A percentile compares a stretch with the other conserved stretches of the same genome.
These are phyloP conservation scores for Linnaemya vulpina DNA, from an alignment of 2,888 invertebrate species.

Conservation along the genomic window DNA sequence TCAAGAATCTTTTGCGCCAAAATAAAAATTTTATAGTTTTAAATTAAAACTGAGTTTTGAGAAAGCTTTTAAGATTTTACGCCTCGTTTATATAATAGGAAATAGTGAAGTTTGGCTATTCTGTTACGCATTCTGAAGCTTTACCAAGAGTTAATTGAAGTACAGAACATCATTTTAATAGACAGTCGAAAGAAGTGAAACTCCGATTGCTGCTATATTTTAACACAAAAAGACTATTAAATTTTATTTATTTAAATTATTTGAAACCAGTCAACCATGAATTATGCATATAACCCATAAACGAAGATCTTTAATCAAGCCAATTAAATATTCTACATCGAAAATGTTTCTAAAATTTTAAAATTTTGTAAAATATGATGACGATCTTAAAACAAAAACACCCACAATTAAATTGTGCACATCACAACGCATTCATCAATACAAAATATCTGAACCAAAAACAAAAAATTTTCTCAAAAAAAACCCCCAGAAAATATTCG, in stretches of 20 bases:
- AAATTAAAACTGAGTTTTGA: no score
- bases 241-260: background rate
- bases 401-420: constrained; percentile 25
- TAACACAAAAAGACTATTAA: background rate
- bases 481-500: constrained; percentile 6
- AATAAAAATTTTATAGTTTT: no score
- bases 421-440: constrained; percentile 5
- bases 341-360: constrained; percentile 12
- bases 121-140: no score
- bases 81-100: no score
- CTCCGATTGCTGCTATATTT: background rate
- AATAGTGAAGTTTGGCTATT: no score
- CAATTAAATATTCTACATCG: constrained; percentile 7
- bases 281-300: background rate
- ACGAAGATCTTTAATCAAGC: constrained; percentile 6
- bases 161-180: no score
- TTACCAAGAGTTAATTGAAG: no score
- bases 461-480: background rate
- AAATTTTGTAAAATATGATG: background rate
- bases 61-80: no score
- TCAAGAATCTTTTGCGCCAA: no score
- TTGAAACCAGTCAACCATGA: background rate
- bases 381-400: background rate
- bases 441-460: background rate
- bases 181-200: no score